Base-by-base conservation (phyloP, 2,797 vertebrate genomes). In the Gymnoscopelus braueri region DNA sequence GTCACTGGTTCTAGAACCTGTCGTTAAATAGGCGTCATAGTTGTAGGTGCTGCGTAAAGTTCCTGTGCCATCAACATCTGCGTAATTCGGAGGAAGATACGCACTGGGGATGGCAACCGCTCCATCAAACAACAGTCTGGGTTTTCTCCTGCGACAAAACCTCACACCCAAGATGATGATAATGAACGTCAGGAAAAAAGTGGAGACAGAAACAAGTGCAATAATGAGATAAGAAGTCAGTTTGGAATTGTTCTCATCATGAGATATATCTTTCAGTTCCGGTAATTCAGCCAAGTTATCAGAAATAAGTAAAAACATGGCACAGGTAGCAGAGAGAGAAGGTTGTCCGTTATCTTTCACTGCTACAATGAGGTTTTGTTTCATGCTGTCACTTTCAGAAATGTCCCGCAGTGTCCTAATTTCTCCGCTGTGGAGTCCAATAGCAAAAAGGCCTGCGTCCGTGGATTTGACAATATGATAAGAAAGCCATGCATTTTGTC, bases 161-260 rank as follows among this genome's bases (percentile, higher is more conserved):
- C 71, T 81, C 56, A 83, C 49, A 19, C 72, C 67, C 23, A 80
- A 2, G 6, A 78, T 73, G 49, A 83, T 63, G 47, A 80, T 76
- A 19, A 83, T 78, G 49, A 83, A 83, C 3, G 79, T 77, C 76
- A 94, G 91, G 32, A 95, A 95, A 66, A 93, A 90, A 69, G 93
- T 93, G 1, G 94, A 95, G 56, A 95, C 92, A 67, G 94, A 80
- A 78, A 95, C 94, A 73, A 95, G 85, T 32, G 92, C 88, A 35
- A 94, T 84, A 66, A 94, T 93, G 24, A 95, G 86, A 87, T 94
- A 95, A 72, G 93, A 93, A 60, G 93, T 95, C 81, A 95, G 77
- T 0, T 94, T 89, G 72, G 80, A 92, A 74, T 81, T 93, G 61
- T 84, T 80, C 63, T 94, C 91, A 0, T 64, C 84, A 5, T 84